phyloP scores from a whole-genome alignment of 2,113 vertebrate species.

The Astur gentilis region DNA sequence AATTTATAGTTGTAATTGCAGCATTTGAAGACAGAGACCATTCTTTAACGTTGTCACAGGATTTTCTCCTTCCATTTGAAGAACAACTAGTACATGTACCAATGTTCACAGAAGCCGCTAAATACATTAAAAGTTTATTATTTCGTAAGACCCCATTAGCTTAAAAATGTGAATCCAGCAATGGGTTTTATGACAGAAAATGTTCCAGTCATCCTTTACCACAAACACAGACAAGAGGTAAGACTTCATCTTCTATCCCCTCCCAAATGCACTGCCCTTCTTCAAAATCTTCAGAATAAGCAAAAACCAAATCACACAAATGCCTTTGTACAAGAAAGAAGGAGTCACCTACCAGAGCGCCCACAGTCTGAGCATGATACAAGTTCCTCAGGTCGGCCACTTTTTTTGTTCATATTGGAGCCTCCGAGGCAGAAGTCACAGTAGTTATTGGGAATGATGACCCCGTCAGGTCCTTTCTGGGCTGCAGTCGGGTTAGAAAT shows the following conservation, averaged over 20 bases:
- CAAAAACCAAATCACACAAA: background rate
- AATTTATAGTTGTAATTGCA: slow-evolving; percentile 50
- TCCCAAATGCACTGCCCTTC: background rate
- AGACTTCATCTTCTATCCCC: background rate
- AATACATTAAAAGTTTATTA: slow-evolving; percentile 9
- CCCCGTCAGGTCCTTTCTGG: slow-evolving; percentile 88
- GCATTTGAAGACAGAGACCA: slow-evolving; percentile 25
- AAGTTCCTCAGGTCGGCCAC: slow-evolving; percentile 89
- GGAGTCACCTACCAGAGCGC: slow-evolving; percentile 86
- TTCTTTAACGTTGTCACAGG: slow-evolving; percentile 11
- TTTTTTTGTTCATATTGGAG: slow-evolving; percentile 91
- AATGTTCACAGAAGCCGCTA: background rate
- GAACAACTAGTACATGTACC: background rate
- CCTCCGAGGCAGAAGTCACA: slow-evolving; percentile 96
- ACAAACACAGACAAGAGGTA: slow-evolving; percentile 19
- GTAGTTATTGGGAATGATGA: slow-evolving; percentile 93
- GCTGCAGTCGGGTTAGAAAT: slow-evolving; percentile 71
- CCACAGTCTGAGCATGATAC: slow-evolving; percentile 91
- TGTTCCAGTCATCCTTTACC: background rate
- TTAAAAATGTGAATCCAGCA: slow-evolving; percentile 10
- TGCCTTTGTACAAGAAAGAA: slow-evolving; percentile 20
- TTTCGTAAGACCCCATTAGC: background rate
- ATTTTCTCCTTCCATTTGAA: slow-evolving; percentile 9
- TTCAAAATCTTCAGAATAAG: background rate
- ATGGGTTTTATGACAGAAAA: background rate